Evolutionary conservation across 2,797 vertebrate genomes (phyloP), one percentile per base, ranked within the genome.

Genomic region (Coregonus suidteri): DNA sequence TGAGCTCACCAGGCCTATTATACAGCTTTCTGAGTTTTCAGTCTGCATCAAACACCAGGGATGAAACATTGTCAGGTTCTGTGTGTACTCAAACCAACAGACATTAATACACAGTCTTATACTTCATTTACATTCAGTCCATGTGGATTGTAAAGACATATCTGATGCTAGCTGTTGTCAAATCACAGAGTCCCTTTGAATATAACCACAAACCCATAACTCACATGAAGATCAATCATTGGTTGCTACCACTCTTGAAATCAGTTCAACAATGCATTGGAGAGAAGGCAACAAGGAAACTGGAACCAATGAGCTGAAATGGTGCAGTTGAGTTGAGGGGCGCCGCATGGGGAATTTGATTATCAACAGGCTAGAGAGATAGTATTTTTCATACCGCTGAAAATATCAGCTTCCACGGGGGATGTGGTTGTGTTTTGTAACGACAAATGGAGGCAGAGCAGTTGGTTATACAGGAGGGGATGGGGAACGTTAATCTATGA

Each of bases 361-460:
- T 30, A 53, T 69, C 62, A 73, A 14, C 66, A n/a, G 52, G 53
- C 31, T 37, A 76, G 20, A 62, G 59, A 37, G 59, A 59, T 53
- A 51, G 31, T n/a, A 35, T 78, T 81, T 83, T 62, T 67, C 37
- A 30, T 51, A 25, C 53, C 64, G 70, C 31, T 67, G 69, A 70
- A 53, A 77, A 67, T 47, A 47, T 52, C 74, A 65, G 62, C 5
- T 54, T 54, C 53, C 53, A n/a, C 54, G 2, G 18, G n/a, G 54
- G 54, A 5, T 59, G 18, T n/a, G 54, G 18, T 59, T 16, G 54
- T 6, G 13, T 59, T 59, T n/a, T 59, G 16, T 59, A 59, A 59
- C 54, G 54, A 59, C 54, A 59, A 59, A 59, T 16, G 15, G 25
- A 59, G 5, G 18, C 15, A 59, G 54, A 59, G 54, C 54, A 59